A percentile compares a stretch with the other conserved stretches of the same genome.
Evolutionary conservation across 2,113 vertebrate genomes (phyloP).

Genomic region (Grallaria varia): DNA sequence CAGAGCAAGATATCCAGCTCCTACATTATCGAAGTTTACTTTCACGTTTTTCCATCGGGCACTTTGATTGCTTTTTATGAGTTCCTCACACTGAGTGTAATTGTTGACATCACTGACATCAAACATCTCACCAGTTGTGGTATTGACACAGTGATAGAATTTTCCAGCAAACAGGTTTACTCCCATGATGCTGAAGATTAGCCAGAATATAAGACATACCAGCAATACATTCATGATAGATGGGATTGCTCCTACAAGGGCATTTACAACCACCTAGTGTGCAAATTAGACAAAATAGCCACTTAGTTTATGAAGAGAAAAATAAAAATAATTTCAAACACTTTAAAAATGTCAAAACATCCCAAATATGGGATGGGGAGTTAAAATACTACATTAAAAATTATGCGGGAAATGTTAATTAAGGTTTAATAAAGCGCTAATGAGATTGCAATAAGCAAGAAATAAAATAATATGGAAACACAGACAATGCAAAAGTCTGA

Average conservation of each 20-base stretch:
- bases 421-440: neutral
- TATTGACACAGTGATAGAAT: constrained; percentile 85
- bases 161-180: constrained; percentile 96
- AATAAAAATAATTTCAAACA: neutral
- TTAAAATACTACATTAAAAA: neutral
- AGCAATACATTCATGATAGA: constrained; percentile 98
- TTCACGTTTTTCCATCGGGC: constrained; percentile 87
- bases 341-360: neutral
- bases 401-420: neutral
- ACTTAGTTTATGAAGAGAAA: neutral
- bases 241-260: constrained; percentile 94
- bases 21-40: constrained; percentile 97
- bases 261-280: constrained; percentile 94
- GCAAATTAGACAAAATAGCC: constrained; percentile 19
- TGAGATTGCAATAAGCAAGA: constrained; percentile 24
- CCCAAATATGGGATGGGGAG: neutral
- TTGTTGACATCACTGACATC: constrained; percentile 67
- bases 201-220: constrained; percentile 99
- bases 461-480: constrained; percentile 32
- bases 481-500: constrained; percentile 33
- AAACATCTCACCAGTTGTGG: constrained; percentile 62
- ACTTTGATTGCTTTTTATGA: constrained; percentile 73
- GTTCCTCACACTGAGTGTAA: constrained; percentile 68
- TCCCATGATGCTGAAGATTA: constrained; percentile 99
- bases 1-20: constrained; percentile 90